Evolutionary conservation across 1,140 invertebrate genomes (phyloP), one percentile per base, ranked within the genome.

Genomic region (Octopus sinensis): DNA sequence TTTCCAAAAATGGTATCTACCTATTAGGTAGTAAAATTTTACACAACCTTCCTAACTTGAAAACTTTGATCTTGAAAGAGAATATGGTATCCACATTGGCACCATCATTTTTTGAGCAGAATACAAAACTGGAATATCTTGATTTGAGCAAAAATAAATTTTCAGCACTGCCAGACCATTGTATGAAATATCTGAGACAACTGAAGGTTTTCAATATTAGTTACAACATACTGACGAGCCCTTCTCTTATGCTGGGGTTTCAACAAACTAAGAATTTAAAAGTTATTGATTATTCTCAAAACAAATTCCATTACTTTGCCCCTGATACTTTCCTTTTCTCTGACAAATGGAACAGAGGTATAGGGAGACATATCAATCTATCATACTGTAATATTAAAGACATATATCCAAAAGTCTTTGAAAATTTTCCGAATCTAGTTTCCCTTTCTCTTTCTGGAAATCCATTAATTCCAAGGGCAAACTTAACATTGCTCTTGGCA

Each of bases 191-290:
- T 53, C 71, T 88, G n/a, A 79, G 54, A 4, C 83, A 83, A n/a
- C 82, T 89, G 10, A 85, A 81, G 79, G 51, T 82, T 23, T 83
- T 89, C n/a, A 87, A 89, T 78, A 75, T 88, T 4, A 87, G 86
- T 54, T 84, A 82, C 82, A 89, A 89, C 80, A 68, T 84, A 7
- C 75, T 88, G n/a, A 82, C 53, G 1, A 62, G 79, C 4, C 83
- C 86, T 5, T 81, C 82, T 51, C 80, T 89, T 43, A 86, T 86
- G 54, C 78, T 85, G 2, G 62, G 86, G 76, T 87, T 87, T 79
- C 87, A 87, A 82, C 84, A 84, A 6, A 84, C 83, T 68, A 83
- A 79, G 71, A 82, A 84, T 4, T 79, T 89, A 73, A 17, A 83
- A 30, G 13, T 79, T 0, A 71, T 89, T 9, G 88, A 89, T 79